These are phyloP conservation scores for Pygocentrus nattereri DNA, from an alignment of 2,797 vertebrate species.

Conservation along the genomic window DNA sequence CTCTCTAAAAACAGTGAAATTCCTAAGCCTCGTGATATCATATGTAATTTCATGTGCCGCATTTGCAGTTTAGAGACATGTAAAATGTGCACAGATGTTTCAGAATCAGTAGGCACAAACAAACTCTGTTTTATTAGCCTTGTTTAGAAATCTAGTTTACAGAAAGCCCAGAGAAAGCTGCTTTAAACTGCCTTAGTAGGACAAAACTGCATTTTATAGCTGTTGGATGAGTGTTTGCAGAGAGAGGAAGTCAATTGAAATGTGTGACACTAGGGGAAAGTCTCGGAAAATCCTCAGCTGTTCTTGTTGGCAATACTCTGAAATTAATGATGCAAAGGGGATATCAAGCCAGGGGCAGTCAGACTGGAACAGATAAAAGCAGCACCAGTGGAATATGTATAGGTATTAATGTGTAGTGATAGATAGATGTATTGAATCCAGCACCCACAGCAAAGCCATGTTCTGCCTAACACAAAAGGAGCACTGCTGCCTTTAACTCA, in stretches of 20 bases:
- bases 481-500: background rate
- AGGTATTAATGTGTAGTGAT: too few species aligned
- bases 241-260: background rate
- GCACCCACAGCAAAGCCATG: too few species aligned
- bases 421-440: background rate
- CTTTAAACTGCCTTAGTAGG: background rate
- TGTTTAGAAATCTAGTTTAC: background rate
- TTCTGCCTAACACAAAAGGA: background rate
- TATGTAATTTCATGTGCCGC: background rate
- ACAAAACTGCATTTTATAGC: background rate
- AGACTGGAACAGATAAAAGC: background rate
- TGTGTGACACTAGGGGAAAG: background rate
- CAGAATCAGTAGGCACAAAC: background rate
- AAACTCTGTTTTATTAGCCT: background rate
- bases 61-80: background rate
- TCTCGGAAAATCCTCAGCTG: background rate
- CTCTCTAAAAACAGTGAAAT: conserved; percentile 2
- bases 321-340: background rate
- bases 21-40: background rate
- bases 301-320: background rate
- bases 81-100: background rate
- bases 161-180: background rate
- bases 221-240: background rate
- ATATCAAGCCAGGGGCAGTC: too few species aligned
- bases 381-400: too few species aligned